A percentile compares a stretch with the other conserved stretches of the same genome.
Evolutionary conservation across 2,797 vertebrate genomes (phyloP).

Genomic region (Cossypha heuglini): DNA sequence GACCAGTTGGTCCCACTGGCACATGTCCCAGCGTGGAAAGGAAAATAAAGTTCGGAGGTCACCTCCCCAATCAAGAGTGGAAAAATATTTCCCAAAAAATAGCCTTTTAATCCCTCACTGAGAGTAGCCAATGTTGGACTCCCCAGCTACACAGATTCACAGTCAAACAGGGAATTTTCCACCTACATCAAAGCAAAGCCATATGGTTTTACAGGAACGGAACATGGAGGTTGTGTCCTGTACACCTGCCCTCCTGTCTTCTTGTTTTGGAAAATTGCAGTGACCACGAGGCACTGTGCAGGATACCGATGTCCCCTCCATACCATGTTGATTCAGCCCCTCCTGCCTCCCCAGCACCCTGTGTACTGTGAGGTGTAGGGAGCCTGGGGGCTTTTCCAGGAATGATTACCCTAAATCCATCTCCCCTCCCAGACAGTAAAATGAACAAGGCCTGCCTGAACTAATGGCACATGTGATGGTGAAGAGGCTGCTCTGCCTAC

Average conservation of each 20-base stretch:
- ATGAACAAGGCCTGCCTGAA: not conserved
- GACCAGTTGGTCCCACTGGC: not conserved
- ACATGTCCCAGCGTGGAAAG: not conserved
- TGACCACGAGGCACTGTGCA: not conserved
- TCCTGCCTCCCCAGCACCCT: not conserved
- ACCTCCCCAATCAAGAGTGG: conserved; percentile 40
- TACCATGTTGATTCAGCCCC: not conserved
- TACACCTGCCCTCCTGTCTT: not conserved
- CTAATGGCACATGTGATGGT: not conserved
- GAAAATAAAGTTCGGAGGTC: conserved; percentile 57
- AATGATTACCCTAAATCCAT: not conserved
- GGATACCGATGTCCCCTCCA: not conserved
- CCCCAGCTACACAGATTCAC: not conserved
- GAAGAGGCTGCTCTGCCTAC: not conserved
- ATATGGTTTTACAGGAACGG: not conserved
- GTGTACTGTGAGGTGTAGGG: rapidly evolving
- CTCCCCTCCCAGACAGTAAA: not conserved
- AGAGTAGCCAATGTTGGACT: rapidly evolving
- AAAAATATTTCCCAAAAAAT: conserved; percentile 64
- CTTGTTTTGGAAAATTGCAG: conserved; percentile 17
- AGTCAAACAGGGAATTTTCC: conserved; percentile 57
- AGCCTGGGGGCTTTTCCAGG: not conserved
- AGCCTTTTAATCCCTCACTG: not conserved
- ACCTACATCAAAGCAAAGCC: conserved; percentile 42
- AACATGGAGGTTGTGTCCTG: not conserved